phyloP scores from a whole-genome alignment of 2,888 invertebrate genomes.

The Drosophila imparisetae region DNA sequence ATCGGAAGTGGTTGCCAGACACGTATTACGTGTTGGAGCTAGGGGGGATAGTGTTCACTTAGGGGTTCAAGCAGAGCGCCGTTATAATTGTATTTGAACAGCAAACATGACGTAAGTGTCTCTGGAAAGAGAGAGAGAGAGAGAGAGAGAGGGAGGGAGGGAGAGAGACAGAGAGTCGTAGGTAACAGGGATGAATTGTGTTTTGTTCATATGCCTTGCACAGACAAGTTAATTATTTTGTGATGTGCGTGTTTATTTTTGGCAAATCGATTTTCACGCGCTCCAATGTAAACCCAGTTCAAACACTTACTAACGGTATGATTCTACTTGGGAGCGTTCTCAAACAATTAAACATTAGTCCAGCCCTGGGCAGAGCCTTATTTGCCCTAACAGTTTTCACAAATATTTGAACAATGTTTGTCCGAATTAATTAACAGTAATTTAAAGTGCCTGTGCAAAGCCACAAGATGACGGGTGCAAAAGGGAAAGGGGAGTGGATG shows the following conservation, averaged over 20 bases:
- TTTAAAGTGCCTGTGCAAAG: conserved; percentile 39
- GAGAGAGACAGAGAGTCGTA: neutral
- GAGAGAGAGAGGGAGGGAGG: neutral
- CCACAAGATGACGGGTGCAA: conserved; percentile 18
- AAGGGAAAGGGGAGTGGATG: neutral
- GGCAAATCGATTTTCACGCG: conserved; percentile 75
- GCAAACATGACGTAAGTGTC: conserved; percentile 23
- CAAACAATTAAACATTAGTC: conserved; percentile 39
- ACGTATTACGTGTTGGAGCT: conserved; percentile 52
- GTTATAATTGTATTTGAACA: conserved; percentile 56
- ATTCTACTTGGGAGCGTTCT: conserved; percentile 10
- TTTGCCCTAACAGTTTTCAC: conserved; percentile 46
- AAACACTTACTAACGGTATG: neutral
- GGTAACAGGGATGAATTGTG: conserved; percentile 47
- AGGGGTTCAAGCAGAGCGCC: conserved; percentile 21
- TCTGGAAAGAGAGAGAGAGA: neutral
- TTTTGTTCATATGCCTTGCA: conserved; percentile 77
- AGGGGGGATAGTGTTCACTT: conserved; percentile 32
- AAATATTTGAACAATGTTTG: conserved; percentile 78
- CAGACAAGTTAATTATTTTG: conserved; percentile 81
- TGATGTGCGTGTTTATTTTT: conserved; percentile 69
- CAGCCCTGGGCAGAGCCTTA: conserved; percentile 6
- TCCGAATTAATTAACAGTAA: conserved; percentile 78
- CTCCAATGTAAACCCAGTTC: conserved; percentile 17
- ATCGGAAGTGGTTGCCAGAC: conserved; percentile 74